Evolutionary conservation across 1,140 invertebrate genomes (phyloP).

Genomic region (Cotesia chilonis): DNA sequence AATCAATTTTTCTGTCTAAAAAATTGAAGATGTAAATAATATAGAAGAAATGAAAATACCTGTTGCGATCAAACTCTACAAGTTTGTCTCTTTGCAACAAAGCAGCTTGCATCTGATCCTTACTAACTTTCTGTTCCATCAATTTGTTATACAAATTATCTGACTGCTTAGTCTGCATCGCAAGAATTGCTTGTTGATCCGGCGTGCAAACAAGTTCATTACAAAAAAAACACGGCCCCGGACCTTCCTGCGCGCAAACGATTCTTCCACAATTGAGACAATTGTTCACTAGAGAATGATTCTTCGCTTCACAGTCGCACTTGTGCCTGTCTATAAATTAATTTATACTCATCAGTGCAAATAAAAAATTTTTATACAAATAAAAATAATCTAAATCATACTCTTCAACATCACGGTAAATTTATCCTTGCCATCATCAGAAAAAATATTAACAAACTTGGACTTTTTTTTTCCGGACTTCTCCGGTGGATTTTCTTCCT

Average conservation of each 20-base stretch:
- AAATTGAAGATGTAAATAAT: not conserved
- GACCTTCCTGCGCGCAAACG: conserved; percentile 95
- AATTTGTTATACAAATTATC: conserved; percentile 75
- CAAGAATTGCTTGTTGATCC: conserved; percentile 77
- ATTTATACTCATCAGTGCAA: conserved; percentile 27
- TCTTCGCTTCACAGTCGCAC: conserved; percentile 93
- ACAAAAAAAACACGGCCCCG: conserved; percentile 95
- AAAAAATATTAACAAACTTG: conserved; percentile 81
- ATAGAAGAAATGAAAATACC: conserved; percentile 62
- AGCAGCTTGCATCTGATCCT: conserved; percentile 72
- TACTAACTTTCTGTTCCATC: conserved; percentile 69
- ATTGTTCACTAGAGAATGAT: conserved; percentile 92
- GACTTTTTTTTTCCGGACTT: conserved; percentile 73
- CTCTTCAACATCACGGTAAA: conserved; percentile 75
- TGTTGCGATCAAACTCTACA: conserved; percentile 86
- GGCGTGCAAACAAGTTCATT: conserved; percentile 80
- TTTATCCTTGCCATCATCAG: conserved; percentile 74
- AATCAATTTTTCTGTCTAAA: no score
- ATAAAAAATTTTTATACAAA: conserved; percentile 22
- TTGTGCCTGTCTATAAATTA: conserved; percentile 74
- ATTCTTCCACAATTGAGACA: conserved; percentile 93
- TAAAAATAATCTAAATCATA: conserved; percentile 46
- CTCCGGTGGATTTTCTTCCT: conserved; percentile 51
- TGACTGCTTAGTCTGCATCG: conserved; percentile 74
- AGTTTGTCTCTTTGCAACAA: conserved; percentile 83